Evolutionary conservation across 2,797 vertebrate genomes (phyloP).

Genomic region (Sphenodon punctatus): DNA sequence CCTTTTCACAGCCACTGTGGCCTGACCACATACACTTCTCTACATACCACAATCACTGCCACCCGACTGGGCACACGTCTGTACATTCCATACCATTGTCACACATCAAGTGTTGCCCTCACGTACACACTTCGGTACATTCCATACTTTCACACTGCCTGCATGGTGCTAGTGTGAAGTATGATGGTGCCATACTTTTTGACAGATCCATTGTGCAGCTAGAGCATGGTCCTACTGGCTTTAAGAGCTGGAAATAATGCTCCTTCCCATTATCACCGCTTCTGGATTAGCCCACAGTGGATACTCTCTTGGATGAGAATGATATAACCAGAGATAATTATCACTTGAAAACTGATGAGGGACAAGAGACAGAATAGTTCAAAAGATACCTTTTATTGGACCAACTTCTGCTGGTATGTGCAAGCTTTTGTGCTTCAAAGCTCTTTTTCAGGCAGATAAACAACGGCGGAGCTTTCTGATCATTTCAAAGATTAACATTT

Average conservation of each 20-base stretch:
- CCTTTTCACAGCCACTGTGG: not conserved
- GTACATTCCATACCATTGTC: not conserved
- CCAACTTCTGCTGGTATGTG: too few species aligned
- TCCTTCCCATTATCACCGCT: not conserved
- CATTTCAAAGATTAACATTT: too few species aligned
- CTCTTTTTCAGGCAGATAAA: too few species aligned
- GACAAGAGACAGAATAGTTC: too few species aligned
- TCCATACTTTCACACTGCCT: rapidly evolving
- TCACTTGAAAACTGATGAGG: not conserved
- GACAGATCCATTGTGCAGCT: not conserved
- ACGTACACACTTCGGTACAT: not conserved
- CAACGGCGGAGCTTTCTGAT: too few species aligned
- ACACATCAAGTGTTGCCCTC: rapidly evolving
- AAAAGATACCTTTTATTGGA: too few species aligned
- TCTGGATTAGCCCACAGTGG: not conserved
- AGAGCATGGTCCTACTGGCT: not conserved
- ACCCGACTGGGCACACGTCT: not conserved
- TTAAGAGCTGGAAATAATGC: not conserved
- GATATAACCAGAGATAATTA: not conserved
- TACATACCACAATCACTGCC: not conserved
- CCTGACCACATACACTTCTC: not conserved
- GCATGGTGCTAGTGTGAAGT: rapidly evolving
- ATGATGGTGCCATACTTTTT: not conserved
- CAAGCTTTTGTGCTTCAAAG: too few species aligned
- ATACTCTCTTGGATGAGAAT: not conserved